Percentiles rank a stretch among this genome's conserved stretches.
phyloP scores from a whole-genome alignment of 35 echinoderm and acorn worm genomes.

The Eucidaris tribuloides region DNA sequence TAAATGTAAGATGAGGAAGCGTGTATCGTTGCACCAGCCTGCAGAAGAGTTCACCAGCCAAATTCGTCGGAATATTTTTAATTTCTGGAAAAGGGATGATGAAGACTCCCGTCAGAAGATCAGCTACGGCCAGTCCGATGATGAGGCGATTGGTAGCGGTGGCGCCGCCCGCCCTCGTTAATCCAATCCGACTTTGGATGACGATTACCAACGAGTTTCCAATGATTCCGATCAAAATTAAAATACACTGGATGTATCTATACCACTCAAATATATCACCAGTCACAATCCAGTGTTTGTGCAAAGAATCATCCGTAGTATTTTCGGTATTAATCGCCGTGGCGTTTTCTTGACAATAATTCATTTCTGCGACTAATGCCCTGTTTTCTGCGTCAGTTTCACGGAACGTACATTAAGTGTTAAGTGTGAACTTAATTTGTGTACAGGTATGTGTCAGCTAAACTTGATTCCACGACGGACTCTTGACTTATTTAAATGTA shows the following conservation, averaged over 20 bases:
- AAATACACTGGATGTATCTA: neutral
- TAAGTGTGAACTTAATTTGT: too few relatives aligned
- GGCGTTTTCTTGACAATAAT: too few relatives aligned
- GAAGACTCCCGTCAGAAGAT: neutral
- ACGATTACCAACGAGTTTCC: neutral
- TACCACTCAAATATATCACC: neutral
- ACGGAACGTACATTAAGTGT: too few relatives aligned
- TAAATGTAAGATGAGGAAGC: neutral
- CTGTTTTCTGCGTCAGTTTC: too few relatives aligned
- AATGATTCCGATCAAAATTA: neutral
- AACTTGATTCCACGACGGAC: too few relatives aligned
- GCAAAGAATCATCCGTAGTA: too few relatives aligned
- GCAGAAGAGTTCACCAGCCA: neutral
- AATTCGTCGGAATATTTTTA: neutral
- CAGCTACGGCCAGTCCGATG: conserved; percentile 2
- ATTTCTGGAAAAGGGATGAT: neutral
- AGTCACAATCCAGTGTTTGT: neutral
- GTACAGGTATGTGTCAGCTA: too few relatives aligned
- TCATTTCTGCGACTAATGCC: too few relatives aligned
- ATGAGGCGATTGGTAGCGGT: neutral
- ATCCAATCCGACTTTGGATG: neutral
- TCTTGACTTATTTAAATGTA: too few relatives aligned
- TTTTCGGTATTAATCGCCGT: too few relatives aligned
- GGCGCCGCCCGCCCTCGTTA: neutral
- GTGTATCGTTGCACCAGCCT: neutral